A percentile compares a stretch with the other conserved stretches of the same genome.
phyloP scores from a whole-genome alignment of 2,888 invertebrate species.

The Cheiracanthium punctorium region DNA sequence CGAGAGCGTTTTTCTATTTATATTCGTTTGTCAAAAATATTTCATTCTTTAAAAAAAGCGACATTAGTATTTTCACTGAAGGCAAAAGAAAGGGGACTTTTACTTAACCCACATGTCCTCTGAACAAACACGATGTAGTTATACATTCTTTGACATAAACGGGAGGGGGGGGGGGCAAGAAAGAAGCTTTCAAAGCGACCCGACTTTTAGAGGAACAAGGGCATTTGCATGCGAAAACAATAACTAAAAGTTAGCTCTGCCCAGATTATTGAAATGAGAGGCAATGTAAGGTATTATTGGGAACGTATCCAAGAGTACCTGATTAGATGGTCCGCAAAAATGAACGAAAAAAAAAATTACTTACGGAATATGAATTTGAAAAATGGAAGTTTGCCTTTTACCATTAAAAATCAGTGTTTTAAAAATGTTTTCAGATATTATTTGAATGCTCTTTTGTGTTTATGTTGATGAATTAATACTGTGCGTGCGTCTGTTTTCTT shows the following conservation, averaged over 20 bases:
- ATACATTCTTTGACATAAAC: neutral
- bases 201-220: slow-evolving; percentile 28
- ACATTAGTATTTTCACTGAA: slow-evolving; percentile 1
- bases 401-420: neutral
- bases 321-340: slow-evolving; percentile 6
- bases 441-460: neutral
- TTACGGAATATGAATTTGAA: slow-evolving; percentile 15
- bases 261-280: slow-evolving; percentile 59
- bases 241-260: slow-evolving; percentile 37
- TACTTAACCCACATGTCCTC: neutral
- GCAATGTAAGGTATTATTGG: slow-evolving; percentile 40
- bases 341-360: neutral
- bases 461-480: slow-evolving; percentile 1
- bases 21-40: slow-evolving; percentile 2
- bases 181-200: neutral
- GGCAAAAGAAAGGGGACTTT: neutral
- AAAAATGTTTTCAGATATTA: neutral
- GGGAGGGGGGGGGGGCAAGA: neutral
- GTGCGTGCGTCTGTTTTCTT: neutral
- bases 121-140: neutral
- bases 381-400: neutral
- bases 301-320: slow-evolving; percentile 2
- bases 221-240: slow-evolving; percentile 62
- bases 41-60: neutral
- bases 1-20: neutral